Conservation (phyloP, 2,797 vertebrate species). For the Sebastes steindachneri region DNA sequence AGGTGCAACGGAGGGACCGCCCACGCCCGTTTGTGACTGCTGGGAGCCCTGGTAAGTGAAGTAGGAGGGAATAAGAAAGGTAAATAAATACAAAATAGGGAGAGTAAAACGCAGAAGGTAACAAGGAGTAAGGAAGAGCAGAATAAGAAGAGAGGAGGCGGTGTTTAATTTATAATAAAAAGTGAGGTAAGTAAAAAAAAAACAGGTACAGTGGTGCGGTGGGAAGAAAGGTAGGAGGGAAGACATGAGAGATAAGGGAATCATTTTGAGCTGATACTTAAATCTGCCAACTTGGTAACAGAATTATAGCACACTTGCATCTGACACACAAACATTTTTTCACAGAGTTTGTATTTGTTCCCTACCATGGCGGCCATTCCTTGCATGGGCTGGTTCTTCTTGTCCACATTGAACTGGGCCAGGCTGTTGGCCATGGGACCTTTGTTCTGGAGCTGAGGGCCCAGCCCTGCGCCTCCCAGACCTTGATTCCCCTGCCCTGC, state of each 20-base stretch:
- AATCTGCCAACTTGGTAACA: not conserved
- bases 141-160: not conserved
- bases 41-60: conserved; percentile 84
- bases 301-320: not conserved
- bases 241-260: not conserved
- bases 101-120: not conserved
- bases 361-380: conserved; percentile 93
- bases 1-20: conserved; percentile 67
- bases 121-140: not conserved
- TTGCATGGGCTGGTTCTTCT: conserved; percentile 91
- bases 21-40: conserved; percentile 85
- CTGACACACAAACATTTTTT: not conserved
- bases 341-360: not conserved
- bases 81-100: not conserved
- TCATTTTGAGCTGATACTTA: not conserved
- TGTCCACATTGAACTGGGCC: conserved; percentile 93
- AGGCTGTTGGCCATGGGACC: conserved; percentile 91
- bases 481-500: conserved; percentile 90
- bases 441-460: conserved; percentile 94
- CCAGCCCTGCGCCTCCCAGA: conserved; percentile 89
- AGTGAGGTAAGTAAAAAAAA: not conserved
- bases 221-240: not conserved
- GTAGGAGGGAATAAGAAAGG: not conserved
- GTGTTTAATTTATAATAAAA: not conserved
- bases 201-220: not conserved